Conservation (phyloP, 2,888 invertebrate species). For the Criorhina ranunculi region DNA sequence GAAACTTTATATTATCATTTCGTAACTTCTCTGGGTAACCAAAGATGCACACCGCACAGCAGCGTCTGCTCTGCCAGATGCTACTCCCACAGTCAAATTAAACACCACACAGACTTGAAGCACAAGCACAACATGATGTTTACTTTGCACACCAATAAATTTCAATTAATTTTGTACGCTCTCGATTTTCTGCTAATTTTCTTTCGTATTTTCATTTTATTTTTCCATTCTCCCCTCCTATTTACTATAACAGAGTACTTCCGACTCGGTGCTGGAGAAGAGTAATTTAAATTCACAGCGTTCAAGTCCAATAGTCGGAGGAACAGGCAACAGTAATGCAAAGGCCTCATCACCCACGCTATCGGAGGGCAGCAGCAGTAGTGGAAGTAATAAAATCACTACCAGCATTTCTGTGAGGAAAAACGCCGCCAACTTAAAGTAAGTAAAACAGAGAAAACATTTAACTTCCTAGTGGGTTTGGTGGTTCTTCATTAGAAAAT, state of each 20-base stretch:
- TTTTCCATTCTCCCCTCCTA: not conserved
- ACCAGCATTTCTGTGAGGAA: slow-evolving; percentile 81
- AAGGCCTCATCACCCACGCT: slow-evolving; percentile 82
- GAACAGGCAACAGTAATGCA: slow-evolving; percentile 72
- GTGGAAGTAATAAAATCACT: slow-evolving; percentile 76
- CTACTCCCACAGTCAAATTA: slow-evolving; percentile 29
- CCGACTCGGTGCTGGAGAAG: slow-evolving; percentile 86
- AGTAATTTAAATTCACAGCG: slow-evolving; percentile 80
- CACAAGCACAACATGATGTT: slow-evolving; percentile 12
- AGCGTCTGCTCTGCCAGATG: slow-evolving; percentile 40
- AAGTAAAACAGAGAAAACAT: slow-evolving; percentile 75
- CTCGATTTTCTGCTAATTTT: slow-evolving; percentile 62
- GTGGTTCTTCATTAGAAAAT: slow-evolving; percentile 9
- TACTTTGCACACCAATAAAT: slow-evolving; percentile 58
- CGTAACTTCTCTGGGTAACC: slow-evolving; percentile 41
- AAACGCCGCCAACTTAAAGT: slow-evolving; percentile 84
- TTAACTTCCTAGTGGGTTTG: not conserved
- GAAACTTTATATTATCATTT: slow-evolving; percentile 39
- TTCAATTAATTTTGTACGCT: slow-evolving; percentile 62
- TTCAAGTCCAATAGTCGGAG: slow-evolving; percentile 76
- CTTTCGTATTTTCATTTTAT: slow-evolving; percentile 2
- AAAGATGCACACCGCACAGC: slow-evolving; percentile 20
- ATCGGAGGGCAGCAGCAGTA: slow-evolving; percentile 81
- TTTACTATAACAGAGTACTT: slow-evolving; percentile 86
- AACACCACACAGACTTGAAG: slow-evolving; percentile 8